Evolutionary conservation across 2,797 vertebrate genomes (phyloP), one percentile per base, ranked within the genome.

Genomic region (Trematomus bernacchii): DNA sequence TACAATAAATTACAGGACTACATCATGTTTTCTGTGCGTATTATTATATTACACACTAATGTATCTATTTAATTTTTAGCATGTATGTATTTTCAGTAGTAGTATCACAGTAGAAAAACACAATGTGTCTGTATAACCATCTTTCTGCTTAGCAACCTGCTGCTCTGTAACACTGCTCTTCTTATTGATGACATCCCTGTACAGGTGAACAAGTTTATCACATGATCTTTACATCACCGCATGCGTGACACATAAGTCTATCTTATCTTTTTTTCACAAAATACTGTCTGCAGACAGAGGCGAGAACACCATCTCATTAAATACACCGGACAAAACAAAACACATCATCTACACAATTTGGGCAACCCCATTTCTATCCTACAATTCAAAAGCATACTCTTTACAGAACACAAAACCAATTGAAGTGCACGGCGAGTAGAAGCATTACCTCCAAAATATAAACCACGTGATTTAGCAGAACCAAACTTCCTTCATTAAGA

Each of bases 221-320:
- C 67, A 54, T 75, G 74, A 91, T 85, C 80, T 90, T 90, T 85
- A 91, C 71, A 64, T 80, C 80, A 13, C 60, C 44, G 54, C 37
- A 40, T 73, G 67, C 30, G 23, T 77, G 77, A 80, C 82, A 79
- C 77, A 72, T 82, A 40, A 68, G 57, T 69, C 63, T 79, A 44
- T 85, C 85, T 90, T 90, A 91, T 91, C 88, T 82, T 46, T 47
- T 27, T 71, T 75, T 62, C 10, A 61, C 59, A 73, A 85, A 84
- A 83, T 40, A 27, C 66, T n/a, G 60, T 47, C 57, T 57, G 54
- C 15, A 0, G 46, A 71, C 50, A 18, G 21, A 73, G 42, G 19
- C 12, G 66, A 70, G 10, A 77, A 61, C 30, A 12, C 21, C 70
- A 18, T 69, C 53, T 64, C 59, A 63, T 48, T 21, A 59, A 77